Percentiles rank a stretch among this genome's conserved stretches.
Evolutionary conservation across 2,888 invertebrate genomes (phyloP).

Genomic region (Aspidiotus destructor): DNA sequence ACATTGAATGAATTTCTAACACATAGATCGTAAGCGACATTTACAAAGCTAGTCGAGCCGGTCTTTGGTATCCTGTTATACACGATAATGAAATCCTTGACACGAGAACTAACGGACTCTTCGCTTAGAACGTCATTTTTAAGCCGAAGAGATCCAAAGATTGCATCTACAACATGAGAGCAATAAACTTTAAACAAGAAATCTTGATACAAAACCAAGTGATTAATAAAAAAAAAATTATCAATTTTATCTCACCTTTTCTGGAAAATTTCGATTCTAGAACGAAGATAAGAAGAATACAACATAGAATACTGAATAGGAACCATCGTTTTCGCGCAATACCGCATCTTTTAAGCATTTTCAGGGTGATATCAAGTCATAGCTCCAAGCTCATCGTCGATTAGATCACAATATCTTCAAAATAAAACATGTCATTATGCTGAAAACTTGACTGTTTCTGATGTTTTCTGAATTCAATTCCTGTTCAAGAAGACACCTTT

Average conservation of each 20-base stretch:
- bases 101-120: background rate
- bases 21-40: conserved; percentile 79
- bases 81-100: conserved; percentile 47
- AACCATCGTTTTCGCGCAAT: conserved; percentile 16
- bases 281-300: conserved; percentile 11
- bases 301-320: conserved; percentile 10
- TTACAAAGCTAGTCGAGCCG: conserved; percentile 91
- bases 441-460: no score
- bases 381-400: no score
- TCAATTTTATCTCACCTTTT: no score
- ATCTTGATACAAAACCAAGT: no score
- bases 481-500: no score
- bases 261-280: conserved; percentile 15
- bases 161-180: background rate
- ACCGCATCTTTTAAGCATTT: conserved; percentile 23
- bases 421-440: no score
- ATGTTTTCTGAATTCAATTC: no score
- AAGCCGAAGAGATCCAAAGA: background rate
- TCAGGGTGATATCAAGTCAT: background rate
- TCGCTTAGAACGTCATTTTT: background rate
- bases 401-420: no score
- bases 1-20: conserved; percentile 69
- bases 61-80: conserved; percentile 97
- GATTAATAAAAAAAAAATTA: no score
- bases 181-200: no score